phyloP scores from a whole-genome alignment of 2,113 vertebrate genomes.

The Orcinus orca region DNA sequence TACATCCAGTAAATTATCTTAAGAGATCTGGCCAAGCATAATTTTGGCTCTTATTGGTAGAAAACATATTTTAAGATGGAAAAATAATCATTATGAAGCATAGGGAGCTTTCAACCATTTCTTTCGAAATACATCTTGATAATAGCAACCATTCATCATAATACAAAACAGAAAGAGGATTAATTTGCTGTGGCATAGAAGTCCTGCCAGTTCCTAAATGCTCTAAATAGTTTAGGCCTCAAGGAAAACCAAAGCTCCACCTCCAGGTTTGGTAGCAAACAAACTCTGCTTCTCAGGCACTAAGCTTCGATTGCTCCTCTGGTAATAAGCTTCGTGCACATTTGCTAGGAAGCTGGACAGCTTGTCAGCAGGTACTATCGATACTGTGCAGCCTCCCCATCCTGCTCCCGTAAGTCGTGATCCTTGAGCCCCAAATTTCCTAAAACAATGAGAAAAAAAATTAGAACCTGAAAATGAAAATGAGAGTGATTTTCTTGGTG shows the following conservation, averaged over 20 bases:
- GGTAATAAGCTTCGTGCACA: constrained; percentile 90
- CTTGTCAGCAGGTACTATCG: constrained; percentile 92
- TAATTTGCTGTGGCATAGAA: constrained; percentile 79
- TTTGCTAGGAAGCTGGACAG: constrained; percentile 88
- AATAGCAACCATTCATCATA: constrained; percentile 73
- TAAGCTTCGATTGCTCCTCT: constrained; percentile 74
- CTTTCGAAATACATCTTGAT: constrained; percentile 78
- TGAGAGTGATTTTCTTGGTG: neutral
- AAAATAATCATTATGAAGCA: constrained; percentile 71
- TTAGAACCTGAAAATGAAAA: constrained; percentile 51
- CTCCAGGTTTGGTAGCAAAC: constrained; percentile 94
- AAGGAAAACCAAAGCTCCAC: constrained; percentile 91
- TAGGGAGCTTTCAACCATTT: constrained; percentile 66
- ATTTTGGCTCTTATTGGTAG: constrained; percentile 43
- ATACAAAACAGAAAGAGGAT: constrained; percentile 74
- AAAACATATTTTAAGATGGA: constrained; percentile 63
- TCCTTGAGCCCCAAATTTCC: constrained; percentile 92
- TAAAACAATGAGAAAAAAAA: constrained; percentile 75
- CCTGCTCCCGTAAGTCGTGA: constrained; percentile 97
- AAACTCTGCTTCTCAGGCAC: constrained; percentile 85
- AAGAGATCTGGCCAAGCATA: constrained; percentile 50
- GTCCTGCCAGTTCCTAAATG: constrained; percentile 78
- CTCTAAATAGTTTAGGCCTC: constrained; percentile 84
- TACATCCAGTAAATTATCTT: constrained; percentile 60
- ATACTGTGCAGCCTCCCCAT: constrained; percentile 97